Conservation (phyloP, 2,888 invertebrate genomes). For the Agonopterix arenella region DNA sequence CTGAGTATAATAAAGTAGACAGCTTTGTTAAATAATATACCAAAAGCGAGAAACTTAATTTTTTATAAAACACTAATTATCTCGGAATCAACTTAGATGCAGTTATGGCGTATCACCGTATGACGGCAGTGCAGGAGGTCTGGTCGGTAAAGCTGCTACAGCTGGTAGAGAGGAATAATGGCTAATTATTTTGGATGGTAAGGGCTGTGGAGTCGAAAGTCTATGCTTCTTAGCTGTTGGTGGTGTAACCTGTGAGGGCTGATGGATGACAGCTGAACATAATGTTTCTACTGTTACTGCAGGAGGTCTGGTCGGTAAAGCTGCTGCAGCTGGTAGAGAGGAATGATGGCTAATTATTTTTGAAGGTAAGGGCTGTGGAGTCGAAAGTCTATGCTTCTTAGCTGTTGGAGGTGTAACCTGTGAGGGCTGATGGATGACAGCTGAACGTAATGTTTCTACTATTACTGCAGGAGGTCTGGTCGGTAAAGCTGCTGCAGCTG, state of each 20-base stretch:
- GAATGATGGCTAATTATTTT: background rate
- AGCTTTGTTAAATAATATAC: too few species aligned
- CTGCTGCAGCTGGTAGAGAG: background rate
- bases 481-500: background rate
- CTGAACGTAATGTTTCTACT: background rate
- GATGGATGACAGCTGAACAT: background rate
- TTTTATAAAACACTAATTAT: too few species aligned
- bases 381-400: background rate
- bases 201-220: background rate
- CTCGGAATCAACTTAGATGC: too few species aligned
- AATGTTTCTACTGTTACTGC: background rate
- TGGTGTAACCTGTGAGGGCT: background rate
- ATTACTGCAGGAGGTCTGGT: background rate
- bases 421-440: background rate
- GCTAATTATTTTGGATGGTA: background rate
- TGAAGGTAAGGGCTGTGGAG: background rate
- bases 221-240: background rate
- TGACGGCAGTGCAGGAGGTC: too few species aligned
- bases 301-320: background rate
- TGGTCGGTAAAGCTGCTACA: background rate
- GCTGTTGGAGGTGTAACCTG: background rate
- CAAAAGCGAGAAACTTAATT: too few species aligned
- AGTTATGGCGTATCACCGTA: too few species aligned
- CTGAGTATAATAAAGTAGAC: too few species aligned
- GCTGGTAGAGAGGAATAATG: background rate